Conservation (phyloP, 1,140 invertebrate genomes). For the Leptinotarsa defecta region DNA sequence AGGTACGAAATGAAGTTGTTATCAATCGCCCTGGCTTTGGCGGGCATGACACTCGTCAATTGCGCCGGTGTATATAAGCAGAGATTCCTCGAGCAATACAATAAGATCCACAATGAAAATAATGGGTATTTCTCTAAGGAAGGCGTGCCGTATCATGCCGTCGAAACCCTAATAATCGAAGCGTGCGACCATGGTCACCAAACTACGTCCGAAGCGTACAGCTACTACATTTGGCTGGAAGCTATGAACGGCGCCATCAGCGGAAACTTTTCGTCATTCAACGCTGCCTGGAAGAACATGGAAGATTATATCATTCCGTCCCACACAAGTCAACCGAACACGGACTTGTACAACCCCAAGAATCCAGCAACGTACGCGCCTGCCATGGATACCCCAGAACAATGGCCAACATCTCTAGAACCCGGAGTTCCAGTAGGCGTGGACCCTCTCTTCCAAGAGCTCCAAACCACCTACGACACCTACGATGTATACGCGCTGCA, state of each 20-base stretch:
- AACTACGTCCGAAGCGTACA: conserved; percentile 41
- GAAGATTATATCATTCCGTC: conserved; percentile 35
- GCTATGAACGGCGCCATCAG: conserved; percentile 38
- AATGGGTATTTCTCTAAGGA: conserved; percentile 37
- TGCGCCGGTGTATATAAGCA: conserved; percentile 26
- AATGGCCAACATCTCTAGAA: conserved; percentile 33
- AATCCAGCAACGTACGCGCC: conserved; percentile 35
- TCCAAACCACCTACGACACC: conserved; percentile 28
- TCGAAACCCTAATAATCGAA: conserved; percentile 40
- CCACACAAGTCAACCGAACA: conserved; percentile 25
- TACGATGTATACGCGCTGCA: conserved; percentile 31
- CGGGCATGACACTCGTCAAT: background rate
- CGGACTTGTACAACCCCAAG: conserved; percentile 26
- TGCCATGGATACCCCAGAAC: conserved; percentile 33
- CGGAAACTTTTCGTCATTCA: conserved; percentile 35
- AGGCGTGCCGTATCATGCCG: conserved; percentile 37
- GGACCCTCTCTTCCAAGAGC: conserved; percentile 29
- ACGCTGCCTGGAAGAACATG: conserved; percentile 34
- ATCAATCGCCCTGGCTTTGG: background rate
- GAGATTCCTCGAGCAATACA: conserved; percentile 38
- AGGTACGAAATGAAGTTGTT: background rate
- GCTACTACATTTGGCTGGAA: conserved; percentile 40
- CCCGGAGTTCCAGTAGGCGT: conserved; percentile 29
- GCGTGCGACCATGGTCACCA: conserved; percentile 38
- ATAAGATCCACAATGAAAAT: conserved; percentile 33